Percentiles rank a stretch among this genome's conserved stretches.
Evolutionary conservation across 1,140 invertebrate species (phyloP).

Genomic region (Andricus grossulariae): DNA sequence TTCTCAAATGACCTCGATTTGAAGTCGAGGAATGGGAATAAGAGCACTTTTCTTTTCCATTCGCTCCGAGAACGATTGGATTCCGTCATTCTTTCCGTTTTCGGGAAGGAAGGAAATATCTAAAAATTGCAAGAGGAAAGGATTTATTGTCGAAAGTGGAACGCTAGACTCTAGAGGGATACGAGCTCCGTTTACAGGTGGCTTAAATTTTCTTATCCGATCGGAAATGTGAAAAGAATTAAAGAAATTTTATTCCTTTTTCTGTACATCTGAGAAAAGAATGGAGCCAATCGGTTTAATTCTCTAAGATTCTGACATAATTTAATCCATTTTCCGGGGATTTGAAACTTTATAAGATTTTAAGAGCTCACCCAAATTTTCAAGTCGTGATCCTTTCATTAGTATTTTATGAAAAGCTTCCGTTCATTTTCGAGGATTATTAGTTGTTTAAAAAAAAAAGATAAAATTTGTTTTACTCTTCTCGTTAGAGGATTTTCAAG

Average conservation of each 20-base stretch:
- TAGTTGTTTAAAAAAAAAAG: no score
- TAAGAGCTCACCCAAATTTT: no score
- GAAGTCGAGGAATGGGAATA: not conserved
- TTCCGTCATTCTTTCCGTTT: constrained; percentile 12
- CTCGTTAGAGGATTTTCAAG: no score
- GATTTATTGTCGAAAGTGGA: constrained; percentile 19
- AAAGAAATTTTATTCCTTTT: not conserved
- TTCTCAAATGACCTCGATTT: constrained; percentile 20
- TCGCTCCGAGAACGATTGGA: constrained; percentile 9
- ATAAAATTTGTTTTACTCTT: no score
- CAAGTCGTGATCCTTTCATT: no score
- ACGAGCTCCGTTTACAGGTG: not conserved
- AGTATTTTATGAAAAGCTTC: no score
- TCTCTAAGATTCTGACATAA: no score
- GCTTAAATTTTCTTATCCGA: constrained; percentile 6
- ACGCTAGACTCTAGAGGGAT: not conserved
- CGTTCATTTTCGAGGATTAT: no score
- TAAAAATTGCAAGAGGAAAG: constrained; percentile 27
- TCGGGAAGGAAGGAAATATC: constrained; percentile 19
- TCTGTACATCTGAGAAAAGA: not conserved
- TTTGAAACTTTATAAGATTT: no score
- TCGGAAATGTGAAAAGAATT: not conserved
- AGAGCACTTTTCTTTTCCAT: constrained; percentile 21
- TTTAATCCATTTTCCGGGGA: not conserved
- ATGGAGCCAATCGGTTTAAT: no score